These are phyloP conservation scores for Mormyrops boulengeri DNA, from an alignment of 2,797 vertebrate species.

Conservation along the genomic window DNA sequence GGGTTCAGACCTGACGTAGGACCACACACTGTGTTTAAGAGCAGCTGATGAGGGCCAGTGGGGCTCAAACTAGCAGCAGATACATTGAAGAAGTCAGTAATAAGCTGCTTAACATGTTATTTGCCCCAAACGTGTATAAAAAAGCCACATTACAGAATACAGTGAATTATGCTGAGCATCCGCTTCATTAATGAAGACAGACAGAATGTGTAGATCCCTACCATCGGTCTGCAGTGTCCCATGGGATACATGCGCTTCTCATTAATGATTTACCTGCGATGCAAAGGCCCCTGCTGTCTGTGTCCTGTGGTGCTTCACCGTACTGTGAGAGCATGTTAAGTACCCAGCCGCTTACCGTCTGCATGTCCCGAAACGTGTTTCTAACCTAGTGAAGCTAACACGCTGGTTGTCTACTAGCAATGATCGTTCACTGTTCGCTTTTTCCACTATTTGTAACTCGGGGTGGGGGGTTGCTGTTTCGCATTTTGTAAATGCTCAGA, in stretches of 20 bases:
- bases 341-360: not conserved
- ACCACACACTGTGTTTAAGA: not conserved
- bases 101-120: not conserved
- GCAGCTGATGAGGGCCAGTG: not conserved
- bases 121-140: not conserved
- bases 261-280: not conserved
- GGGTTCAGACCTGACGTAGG: not conserved
- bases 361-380: not conserved
- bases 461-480: not conserved
- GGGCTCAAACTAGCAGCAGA: not conserved
- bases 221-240: not conserved
- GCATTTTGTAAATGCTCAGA: constrained; percentile 15
- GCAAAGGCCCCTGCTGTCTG: not conserved
- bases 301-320: not conserved
- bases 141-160: not conserved
- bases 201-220: not conserved
- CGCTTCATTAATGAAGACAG: not conserved
- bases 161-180: not conserved
- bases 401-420: not conserved
- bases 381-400: not conserved
- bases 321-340: constrained; percentile 15
- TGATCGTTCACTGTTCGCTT: not conserved
- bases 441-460: not conserved
- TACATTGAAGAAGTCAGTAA: not conserved
- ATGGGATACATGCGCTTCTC: not conserved